Base-by-base conservation (phyloP, 2,888 invertebrate species). In the Proisotoma minuta region DNA sequence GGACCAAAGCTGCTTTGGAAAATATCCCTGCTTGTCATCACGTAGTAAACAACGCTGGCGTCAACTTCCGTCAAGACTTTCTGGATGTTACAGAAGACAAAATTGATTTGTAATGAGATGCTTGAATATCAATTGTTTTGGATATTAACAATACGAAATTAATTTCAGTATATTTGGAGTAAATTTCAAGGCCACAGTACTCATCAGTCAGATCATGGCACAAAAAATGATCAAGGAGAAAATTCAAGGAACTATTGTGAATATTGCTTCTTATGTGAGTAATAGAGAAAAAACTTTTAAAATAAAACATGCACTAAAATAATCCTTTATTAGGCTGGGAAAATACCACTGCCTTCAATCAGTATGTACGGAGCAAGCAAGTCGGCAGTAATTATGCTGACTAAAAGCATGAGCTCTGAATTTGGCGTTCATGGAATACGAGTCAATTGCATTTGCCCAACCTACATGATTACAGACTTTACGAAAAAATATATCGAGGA, bases 361-460 rank as follows among this genome's bases (percentile, higher is more conserved):
- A 29, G 57, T 24, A 52, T 51, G 22, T 58, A 62, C 26, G 8
- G 51, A 12, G 47, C 56, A n/a, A 52, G 52, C 29, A 62, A 62
- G 47, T 57, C 62, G 1, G 62, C 62, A 10, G 52, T 62, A n/a
- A 18, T 26, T 5, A 57, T 47, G 28, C 10, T 62, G 29, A 62
- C 62, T 5, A 62, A 62, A 29, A 15, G 23, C 27, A 62, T 62
- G 62, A 40, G 49, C 2, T 5, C 34, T n/a, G 62, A 62, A 28
- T 28, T 62, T 3, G 62, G 47, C 2, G 28, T 47, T 12, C 50
- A 59, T 23, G 48, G 24, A 3, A 61, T 61, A 15, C 56, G 61
- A 1, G 61, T 61, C 4, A 61, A 61, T 27, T 23, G 27, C 23
- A 28, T 61, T 15, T 61, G 61, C 34, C 61, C 61, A 29, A 61